Base-by-base conservation (phyloP, 1,140 invertebrate genomes). In the Drosophila truncata region DNA sequence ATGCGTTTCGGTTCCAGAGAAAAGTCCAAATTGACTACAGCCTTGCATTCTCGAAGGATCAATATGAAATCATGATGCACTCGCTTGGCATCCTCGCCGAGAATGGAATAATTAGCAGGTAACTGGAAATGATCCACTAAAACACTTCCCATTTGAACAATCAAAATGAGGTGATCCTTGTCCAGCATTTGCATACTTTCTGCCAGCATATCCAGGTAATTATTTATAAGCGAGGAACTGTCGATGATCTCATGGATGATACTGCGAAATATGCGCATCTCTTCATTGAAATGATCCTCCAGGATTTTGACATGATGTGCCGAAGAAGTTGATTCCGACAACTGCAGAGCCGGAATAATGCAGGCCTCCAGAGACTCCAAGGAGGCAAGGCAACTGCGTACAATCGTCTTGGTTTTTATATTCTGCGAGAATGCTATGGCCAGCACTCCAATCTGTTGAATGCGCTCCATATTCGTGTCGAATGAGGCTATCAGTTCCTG, bases 401-500 rank as follows among this genome's bases (percentile, higher is more conserved):
- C 75, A 23, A 88, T 73, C 1, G 91, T 88, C 42, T 80, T 90
- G 0, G 91, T 87, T 52, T 91, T 92, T 8, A 82, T 66, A 58
- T 91, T 76, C 7, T 65, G 55, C 0, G 90, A 79, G 44, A 91
- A 91, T 9, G 90, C 83, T 33, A 91, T 91, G 10, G 90, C 91
- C 65, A 92, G 85, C 4, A 90, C 78, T 16, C 91, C 91, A n/a
- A 92, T 91, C 58, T 92, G 91, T 29, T 83, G 80, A 14, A 83
- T 80, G 13, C 91, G 77, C 62, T 92, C 91, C 33, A 91, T 78
- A 52, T 86, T 92, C 0, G 63, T 57, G 63, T 92, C 91, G 49
- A 92, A 92, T 29, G 85, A 71, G 1, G 39, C 33, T 9, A 92
- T 88, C 0, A 88, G 60, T 8, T 86, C 61, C 14, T 82, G 61